Conservation (phyloP, 2,113 vertebrate genomes). For the Syngnathoides biaculeatus region DNA sequence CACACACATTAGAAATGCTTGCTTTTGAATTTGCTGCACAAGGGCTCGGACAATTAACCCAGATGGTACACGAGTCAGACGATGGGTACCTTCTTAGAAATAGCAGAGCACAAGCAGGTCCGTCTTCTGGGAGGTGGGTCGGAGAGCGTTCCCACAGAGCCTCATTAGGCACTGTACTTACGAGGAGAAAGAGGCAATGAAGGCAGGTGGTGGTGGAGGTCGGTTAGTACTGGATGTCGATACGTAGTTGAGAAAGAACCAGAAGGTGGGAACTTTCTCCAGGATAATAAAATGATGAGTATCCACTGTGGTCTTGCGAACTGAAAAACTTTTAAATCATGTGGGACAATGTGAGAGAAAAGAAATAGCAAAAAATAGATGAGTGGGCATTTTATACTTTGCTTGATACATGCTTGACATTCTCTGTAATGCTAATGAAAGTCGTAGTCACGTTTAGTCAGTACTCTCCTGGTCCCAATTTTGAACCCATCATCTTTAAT, state of each 20-base stretch:
- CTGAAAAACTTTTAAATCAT: constrained; percentile 22
- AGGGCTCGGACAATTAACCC: constrained; percentile 25
- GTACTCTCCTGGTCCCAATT: background rate
- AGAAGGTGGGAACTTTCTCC: constrained; percentile 21
- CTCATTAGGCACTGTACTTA: constrained; percentile 63
- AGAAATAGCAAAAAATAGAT: background rate
- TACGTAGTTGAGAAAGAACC: constrained; percentile 31
- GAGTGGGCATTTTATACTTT: background rate
- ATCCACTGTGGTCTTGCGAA: constrained; percentile 15
- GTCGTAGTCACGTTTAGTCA: background rate
- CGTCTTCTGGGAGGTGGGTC: constrained; percentile 36
- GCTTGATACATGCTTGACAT: background rate
- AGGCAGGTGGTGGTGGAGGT: constrained; percentile 49
- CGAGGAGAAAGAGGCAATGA: constrained; percentile 32
- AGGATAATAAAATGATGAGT: constrained; percentile 34
- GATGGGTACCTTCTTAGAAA: constrained; percentile 41
- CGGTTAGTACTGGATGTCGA: constrained; percentile 32
- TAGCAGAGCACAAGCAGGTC: constrained; percentile 38
- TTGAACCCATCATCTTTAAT: background rate
- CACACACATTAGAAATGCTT: background rate
- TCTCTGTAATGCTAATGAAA: background rate
- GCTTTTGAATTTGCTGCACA: background rate
- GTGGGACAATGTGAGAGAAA: constrained; percentile 24
- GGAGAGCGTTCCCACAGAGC: constrained; percentile 57
- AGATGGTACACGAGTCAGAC: constrained; percentile 46